A percentile compares a stretch with the other conserved stretches of the same genome.
Evolutionary conservation across 2,888 invertebrate genomes (phyloP).

Genomic region (Polylopha cassiicola): DNA sequence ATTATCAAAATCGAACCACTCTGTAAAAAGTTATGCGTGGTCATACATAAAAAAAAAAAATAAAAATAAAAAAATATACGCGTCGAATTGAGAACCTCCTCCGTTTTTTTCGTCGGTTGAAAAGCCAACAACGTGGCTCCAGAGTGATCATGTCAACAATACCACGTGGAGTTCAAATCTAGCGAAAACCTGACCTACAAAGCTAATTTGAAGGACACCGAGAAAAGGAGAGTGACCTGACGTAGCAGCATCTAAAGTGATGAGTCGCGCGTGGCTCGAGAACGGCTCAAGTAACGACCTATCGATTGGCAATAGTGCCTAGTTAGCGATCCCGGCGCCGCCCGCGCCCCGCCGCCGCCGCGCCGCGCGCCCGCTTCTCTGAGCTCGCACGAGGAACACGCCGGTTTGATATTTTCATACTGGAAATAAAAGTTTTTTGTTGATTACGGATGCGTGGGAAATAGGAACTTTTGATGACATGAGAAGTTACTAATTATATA

Average conservation of each 20-base stretch:
- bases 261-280: constrained; percentile 70
- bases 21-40: no score
- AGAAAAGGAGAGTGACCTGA: constrained; percentile 78
- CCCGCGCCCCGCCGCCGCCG: constrained; percentile 33
- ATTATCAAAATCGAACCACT: no score
- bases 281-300: constrained; percentile 68
- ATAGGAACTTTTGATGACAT: no score
- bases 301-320: constrained; percentile 77
- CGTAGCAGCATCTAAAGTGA: constrained; percentile 74
- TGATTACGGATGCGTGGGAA: no score
- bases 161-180: constrained; percentile 64
- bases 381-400: constrained; percentile 39
- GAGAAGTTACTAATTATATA: no score
- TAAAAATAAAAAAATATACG: no score
- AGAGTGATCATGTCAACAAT: constrained; percentile 56
- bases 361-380: constrained; percentile 32
- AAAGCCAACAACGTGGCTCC: constrained; percentile 1
- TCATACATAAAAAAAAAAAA: no score
- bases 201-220: constrained; percentile 78
- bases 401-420: no score
- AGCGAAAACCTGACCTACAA: constrained; percentile 76
- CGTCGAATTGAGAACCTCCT: no score
- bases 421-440: no score
- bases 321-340: constrained; percentile 62
- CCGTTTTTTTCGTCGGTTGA: no score